A percentile compares a stretch with the other conserved stretches of the same genome.
phyloP scores from a whole-genome alignment of 2,113 vertebrate species.

The Thymallus thymallus region DNA sequence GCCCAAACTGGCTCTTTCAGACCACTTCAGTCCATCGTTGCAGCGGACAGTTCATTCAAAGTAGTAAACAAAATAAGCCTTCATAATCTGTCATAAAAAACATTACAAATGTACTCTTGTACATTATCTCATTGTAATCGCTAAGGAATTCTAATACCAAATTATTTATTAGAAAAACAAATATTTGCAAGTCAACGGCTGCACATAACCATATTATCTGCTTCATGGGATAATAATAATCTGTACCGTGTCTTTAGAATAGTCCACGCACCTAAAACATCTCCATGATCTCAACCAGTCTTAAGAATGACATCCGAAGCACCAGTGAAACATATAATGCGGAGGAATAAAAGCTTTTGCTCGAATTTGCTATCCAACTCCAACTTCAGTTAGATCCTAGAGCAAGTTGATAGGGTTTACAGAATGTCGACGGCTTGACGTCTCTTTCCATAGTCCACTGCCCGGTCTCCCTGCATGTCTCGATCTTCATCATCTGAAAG shows the following conservation, averaged over 20 bases:
- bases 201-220: background rate
- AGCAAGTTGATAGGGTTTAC: slow-evolving; percentile 40
- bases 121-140: background rate
- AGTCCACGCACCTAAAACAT: background rate
- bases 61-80: background rate
- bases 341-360: background rate
- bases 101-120: background rate
- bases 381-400: background rate
- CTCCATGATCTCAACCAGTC: background rate
- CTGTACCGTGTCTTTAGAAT: background rate
- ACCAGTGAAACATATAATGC: background rate
- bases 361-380: background rate
- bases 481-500: slow-evolving; percentile 91
- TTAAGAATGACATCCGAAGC: background rate
- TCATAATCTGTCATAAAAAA: background rate
- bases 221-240: background rate
- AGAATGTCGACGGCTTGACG: slow-evolving; percentile 85
- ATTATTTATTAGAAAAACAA: background rate
- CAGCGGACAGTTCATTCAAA: background rate
- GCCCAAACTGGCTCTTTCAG: background rate
- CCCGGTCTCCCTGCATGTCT: slow-evolving; percentile 87
- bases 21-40: background rate
- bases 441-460: slow-evolving; percentile 86
- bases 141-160: background rate
- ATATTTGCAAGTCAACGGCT: background rate